phyloP scores from a whole-genome alignment of 1,140 invertebrate genomes.

The Melanaphis sacchari region DNA sequence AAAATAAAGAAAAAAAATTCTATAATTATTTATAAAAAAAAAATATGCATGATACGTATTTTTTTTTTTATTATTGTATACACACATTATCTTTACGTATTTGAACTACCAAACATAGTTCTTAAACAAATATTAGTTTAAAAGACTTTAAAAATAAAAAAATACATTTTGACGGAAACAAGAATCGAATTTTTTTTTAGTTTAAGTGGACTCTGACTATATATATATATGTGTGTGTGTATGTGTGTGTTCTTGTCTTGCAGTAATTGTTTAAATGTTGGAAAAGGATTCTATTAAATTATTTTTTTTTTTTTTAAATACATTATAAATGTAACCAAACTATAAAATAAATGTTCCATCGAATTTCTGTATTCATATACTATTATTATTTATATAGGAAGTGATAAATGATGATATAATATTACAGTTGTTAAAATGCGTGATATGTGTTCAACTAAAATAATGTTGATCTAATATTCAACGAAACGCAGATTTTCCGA shows the following conservation, averaged over 20 bases:
- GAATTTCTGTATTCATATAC: neutral
- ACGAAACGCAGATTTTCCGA: neutral
- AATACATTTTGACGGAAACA: neutral
- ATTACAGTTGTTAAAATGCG: neutral
- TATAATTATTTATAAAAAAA: too few species aligned
- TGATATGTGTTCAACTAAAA: neutral
- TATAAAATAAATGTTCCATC: neutral
- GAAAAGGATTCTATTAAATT: neutral
- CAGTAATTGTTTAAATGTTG: neutral
- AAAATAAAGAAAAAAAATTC: too few species aligned
- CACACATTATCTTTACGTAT: neutral
- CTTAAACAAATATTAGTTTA: neutral
- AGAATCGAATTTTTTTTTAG: neutral
- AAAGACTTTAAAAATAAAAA: neutral
- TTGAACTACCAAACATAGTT: neutral
- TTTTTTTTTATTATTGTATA: neutral
- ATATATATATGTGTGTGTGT: too few species aligned
- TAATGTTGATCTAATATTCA: constrained; percentile 18
- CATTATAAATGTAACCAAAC: neutral
- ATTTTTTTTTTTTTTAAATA: neutral
- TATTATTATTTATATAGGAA: constrained; percentile 15
- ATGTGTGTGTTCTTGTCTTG: too few species aligned
- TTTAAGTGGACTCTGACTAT: neutral
- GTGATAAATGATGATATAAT: too few species aligned
- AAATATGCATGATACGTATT: too few species aligned